A percentile compares a stretch with the other conserved stretches of the same genome.
phyloP scores from a whole-genome alignment of 92 coral and sea anemone species.

The Bergia puertoricense region DNA sequence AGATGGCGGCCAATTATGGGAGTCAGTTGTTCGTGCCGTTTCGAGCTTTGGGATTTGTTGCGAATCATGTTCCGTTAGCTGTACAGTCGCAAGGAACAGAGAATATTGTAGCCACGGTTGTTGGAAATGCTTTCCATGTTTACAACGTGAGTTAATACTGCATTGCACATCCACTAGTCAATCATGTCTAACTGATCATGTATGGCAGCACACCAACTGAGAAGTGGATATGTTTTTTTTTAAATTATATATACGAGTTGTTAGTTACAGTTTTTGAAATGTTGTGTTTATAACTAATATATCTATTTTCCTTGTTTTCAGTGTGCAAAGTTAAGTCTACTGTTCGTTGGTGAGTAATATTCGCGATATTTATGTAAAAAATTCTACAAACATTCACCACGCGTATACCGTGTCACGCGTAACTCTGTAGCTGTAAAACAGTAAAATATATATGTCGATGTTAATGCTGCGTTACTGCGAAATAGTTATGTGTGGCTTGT shows the following conservation, averaged over 20 bases:
- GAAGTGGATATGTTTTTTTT: too few species aligned
- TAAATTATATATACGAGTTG: neutral
- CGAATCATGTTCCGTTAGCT: slow-evolving; percentile 89
- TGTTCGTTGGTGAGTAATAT: slow-evolving; percentile 91
- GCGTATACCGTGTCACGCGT: neutral
- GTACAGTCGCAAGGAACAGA: slow-evolving; percentile 89
- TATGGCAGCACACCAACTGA: too few species aligned
- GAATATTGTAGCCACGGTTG: slow-evolving; percentile 84
- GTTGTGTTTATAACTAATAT: neutral
- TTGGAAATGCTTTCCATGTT: slow-evolving; percentile 92
- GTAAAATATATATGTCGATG: too few species aligned
- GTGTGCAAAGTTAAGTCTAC: slow-evolving; percentile 92
- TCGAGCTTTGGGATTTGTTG: slow-evolving; percentile 91
- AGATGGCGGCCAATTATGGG: slow-evolving; percentile 81
- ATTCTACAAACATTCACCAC: too few species aligned
- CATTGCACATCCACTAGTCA: neutral
- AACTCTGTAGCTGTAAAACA: too few species aligned
- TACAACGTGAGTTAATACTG: slow-evolving; percentile 72
- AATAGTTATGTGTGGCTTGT: too few species aligned
- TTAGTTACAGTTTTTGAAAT: neutral
- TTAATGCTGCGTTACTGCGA: too few species aligned
- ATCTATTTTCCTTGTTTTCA: slow-evolving; percentile 38
- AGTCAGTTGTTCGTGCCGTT: slow-evolving; percentile 96
- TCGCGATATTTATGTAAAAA: neutral
- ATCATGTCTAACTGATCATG: too few species aligned